These are phyloP conservation scores for Pogonophryne albipinna DNA, from an alignment of 2,797 vertebrate genomes.

Conservation along the genomic window DNA sequence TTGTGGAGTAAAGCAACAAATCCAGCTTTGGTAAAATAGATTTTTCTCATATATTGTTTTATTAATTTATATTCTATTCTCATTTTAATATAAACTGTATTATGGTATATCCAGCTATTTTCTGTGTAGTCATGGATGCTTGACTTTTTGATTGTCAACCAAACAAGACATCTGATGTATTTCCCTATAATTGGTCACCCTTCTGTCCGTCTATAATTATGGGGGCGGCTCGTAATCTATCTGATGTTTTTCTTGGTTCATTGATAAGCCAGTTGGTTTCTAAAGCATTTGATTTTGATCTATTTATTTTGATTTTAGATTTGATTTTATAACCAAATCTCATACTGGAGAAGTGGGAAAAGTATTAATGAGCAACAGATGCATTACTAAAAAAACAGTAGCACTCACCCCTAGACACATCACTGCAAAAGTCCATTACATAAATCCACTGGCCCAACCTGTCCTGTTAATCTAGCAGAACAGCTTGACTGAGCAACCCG, in stretches of 20 bases:
- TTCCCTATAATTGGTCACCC: background rate
- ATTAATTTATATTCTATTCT: too few species aligned
- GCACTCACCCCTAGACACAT: background rate
- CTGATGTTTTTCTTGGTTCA: too few species aligned
- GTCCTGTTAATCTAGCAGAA: conserved; percentile 3
- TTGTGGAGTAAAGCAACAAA: background rate
- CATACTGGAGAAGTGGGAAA: background rate
- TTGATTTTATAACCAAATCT: background rate
- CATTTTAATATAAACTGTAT: too few species aligned
- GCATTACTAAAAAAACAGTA: background rate
- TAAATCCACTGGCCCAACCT: background rate
- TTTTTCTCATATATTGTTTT: background rate
- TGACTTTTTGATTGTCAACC: too few species aligned
- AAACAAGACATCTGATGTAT: background rate
- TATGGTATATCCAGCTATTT: too few species aligned
- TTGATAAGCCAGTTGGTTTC: too few species aligned
- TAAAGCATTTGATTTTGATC: too few species aligned
- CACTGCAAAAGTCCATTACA: too few species aligned
- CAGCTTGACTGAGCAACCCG: background rate
- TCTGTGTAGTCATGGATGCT: too few species aligned
- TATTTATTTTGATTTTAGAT: too few species aligned
- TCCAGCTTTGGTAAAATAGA: background rate
- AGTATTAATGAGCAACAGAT: background rate
- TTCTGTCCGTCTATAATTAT: too few species aligned
- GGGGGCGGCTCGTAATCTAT: too few species aligned